Conservation (phyloP, 64 coral and sea anemone species). For the Porites lutea region DNA sequence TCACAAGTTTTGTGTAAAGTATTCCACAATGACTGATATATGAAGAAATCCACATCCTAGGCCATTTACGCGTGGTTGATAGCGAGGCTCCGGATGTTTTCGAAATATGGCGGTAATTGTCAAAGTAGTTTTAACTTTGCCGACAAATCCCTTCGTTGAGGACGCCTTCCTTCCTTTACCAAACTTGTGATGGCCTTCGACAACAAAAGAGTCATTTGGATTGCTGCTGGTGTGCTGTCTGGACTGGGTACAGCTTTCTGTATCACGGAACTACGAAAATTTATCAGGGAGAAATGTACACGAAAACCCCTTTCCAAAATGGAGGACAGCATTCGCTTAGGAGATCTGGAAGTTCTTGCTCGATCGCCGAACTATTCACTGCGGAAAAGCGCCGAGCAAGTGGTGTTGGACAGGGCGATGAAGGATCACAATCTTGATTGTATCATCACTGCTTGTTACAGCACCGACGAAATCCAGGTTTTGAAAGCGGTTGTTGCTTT, state of each 20-base stretch:
- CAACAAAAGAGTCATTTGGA: slow-evolving; percentile 64
- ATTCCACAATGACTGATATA: no score
- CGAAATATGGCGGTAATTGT: slow-evolving; percentile 77
- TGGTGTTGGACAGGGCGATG: slow-evolving; percentile 81
- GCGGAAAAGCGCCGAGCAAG: slow-evolving; percentile 82
- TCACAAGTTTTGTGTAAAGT: no score
- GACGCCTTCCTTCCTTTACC: not conserved
- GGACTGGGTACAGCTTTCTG: slow-evolving; percentile 74
- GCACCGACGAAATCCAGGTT: slow-evolving; percentile 68
- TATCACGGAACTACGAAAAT: slow-evolving; percentile 73
- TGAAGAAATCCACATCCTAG: not conserved
- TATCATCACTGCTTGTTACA: slow-evolving; percentile 71
- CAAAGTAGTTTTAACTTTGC: slow-evolving; percentile 19
- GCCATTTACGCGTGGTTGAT: slow-evolving; percentile 15
- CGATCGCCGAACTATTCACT: slow-evolving; percentile 81
- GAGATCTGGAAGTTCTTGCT: slow-evolving; percentile 74
- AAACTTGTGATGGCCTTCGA: slow-evolving; percentile 74
- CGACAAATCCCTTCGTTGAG: slow-evolving; percentile 3
- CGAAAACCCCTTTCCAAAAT: slow-evolving; percentile 73
- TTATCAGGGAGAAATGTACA: slow-evolving; percentile 84
- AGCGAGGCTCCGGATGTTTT: slow-evolving; percentile 6
- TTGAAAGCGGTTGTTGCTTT: slow-evolving; percentile 89
- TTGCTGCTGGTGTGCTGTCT: slow-evolving; percentile 73
- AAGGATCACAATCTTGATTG: slow-evolving; percentile 79
- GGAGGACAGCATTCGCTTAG: slow-evolving; percentile 66